Evolutionary conservation across 2,888 invertebrate genomes (phyloP), one percentile per base, ranked within the genome.

Genomic region (Hipparchia semele): DNA sequence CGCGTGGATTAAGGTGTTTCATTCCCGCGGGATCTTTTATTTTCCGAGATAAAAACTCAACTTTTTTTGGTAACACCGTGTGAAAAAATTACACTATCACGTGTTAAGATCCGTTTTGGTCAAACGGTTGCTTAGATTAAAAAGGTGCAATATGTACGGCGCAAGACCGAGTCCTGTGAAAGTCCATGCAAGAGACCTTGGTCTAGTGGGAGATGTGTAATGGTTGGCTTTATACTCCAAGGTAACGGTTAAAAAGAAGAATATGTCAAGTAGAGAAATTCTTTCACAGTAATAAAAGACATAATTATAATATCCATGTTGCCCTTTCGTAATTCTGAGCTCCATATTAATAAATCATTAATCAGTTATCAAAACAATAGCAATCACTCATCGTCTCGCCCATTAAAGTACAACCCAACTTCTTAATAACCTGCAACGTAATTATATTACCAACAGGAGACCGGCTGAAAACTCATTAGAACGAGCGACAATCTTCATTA

Each of bases 401-500:
- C 82, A 86, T 88, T 85, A 86, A 81, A 84, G 86, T 86, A 81
- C 81, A 84, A 81, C 82, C 79, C 79, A 88, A 90, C 88, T 91
- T 87, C 89, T 89, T 91, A 92, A 92, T 90, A 88, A 91, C 90
- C 92, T 91, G 90, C 82, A 80, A 83, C 80, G 86, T 91, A 90
- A 93, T 92, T 90, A 92, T 92, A 87, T 86, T 80, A 84, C 81
- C 82, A 83, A 85, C 85, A 84, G 82, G 82, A 80, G 80, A 80
- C 77, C 80, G 78, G 84, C 86, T 84, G 86, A 91, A 93, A 92
- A 92, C 92, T 92, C 92, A 91, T 93, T 91, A 91, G 90, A 85
- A 87, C 83, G 79, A 85, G 89, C 90, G 92, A 92, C 92, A 92
- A 92, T 91, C 91, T 93, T 90, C 92, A 93, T 94, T 94, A 94